These are phyloP conservation scores for Pachyseris speciosa DNA, from an alignment of 64 coral and sea anemone genomes.

Conservation along the genomic window DNA sequence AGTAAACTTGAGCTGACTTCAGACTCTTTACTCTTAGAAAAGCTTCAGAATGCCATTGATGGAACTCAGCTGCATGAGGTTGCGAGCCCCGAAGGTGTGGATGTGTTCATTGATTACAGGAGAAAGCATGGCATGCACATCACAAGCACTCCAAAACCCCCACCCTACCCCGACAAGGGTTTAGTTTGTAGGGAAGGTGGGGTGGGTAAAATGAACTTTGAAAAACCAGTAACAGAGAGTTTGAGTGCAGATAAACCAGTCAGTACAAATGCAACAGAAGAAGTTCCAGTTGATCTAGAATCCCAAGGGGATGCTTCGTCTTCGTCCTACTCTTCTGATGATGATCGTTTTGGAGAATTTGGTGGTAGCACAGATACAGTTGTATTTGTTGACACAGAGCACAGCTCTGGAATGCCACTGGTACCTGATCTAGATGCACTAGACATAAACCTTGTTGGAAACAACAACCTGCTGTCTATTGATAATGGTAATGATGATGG, in stretches of 20 bases:
- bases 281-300: neutral
- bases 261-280: neutral
- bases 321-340: constrained; percentile 74
- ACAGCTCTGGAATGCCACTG: neutral
- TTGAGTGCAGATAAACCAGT: neutral
- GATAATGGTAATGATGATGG: neutral
- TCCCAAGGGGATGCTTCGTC: constrained; percentile 59
- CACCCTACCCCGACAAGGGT: neutral
- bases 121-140: constrained; percentile 57
- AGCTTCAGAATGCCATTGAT: neutral
- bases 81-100: constrained; percentile 62
- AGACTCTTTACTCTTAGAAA: neutral
- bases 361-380: constrained; percentile 70
- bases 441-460: constrained; percentile 6
- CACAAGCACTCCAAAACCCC: constrained; percentile 62
- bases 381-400: constrained; percentile 60
- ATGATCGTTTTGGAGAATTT: constrained; percentile 63
- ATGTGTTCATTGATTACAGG: constrained; percentile 77
- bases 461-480: neutral
- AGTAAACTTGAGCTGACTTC: neutral
- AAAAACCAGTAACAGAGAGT: neutral
- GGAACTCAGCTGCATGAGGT: neutral
- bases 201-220: neutral
- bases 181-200: neutral
- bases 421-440: constrained; percentile 17